A percentile compares a stretch with the other conserved stretches of the same genome.
Evolutionary conservation across 1,140 invertebrate genomes (phyloP).

Genomic region (Cotesia typhae): DNA sequence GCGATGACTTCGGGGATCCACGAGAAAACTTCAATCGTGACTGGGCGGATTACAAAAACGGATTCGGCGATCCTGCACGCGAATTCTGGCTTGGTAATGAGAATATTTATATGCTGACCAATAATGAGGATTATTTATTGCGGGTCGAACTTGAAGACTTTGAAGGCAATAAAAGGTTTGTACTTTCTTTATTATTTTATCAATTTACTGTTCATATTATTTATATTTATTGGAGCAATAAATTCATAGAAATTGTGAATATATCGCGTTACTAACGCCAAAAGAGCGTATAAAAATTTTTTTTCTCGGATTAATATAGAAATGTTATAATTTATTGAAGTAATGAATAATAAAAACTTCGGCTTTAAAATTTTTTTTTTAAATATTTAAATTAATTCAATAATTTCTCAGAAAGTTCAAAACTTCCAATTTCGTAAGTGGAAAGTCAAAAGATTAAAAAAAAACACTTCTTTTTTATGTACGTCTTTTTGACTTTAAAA

Average conservation of each 20-base stretch:
- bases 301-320: too few relatives aligned
- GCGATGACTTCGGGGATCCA: conserved; percentile 86
- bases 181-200: background rate
- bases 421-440: too few relatives aligned
- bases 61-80: conserved; percentile 88
- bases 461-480: too few relatives aligned
- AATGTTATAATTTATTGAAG: too few relatives aligned
- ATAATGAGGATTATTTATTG: conserved; percentile 89
- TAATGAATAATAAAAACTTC: too few relatives aligned
- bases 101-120: conserved; percentile 94
- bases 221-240: background rate
- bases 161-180: conserved; percentile 87
- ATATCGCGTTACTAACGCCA: background rate
- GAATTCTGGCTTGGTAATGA: conserved; percentile 96
- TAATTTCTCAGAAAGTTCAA: too few relatives aligned
- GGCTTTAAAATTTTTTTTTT: too few relatives aligned
- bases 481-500: too few relatives aligned
- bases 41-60: conserved; percentile 96
- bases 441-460: too few relatives aligned
- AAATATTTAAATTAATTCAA: too few relatives aligned
- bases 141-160: conserved; percentile 92
- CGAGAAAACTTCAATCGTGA: conserved; percentile 92
- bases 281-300: too few relatives aligned
- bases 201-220: background rate
- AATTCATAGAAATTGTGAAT: too few relatives aligned